Conservation (phyloP, 1,140 invertebrate species). For the Meloidogyne hapla region DNA sequence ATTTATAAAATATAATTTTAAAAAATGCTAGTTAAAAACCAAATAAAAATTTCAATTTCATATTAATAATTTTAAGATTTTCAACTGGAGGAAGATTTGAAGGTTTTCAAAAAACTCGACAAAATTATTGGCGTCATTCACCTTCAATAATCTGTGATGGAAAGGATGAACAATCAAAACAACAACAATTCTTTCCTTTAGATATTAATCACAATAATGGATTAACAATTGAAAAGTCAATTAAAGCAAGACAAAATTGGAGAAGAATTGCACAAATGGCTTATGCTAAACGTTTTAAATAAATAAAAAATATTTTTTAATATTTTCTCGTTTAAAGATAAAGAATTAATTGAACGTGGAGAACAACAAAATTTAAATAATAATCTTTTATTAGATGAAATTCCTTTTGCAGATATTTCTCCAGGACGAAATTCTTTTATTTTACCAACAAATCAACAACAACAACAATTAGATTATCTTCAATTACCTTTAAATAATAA, state of each 20-base stretch:
- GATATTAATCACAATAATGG: slow-evolving; percentile 14
- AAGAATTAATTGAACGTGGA: slow-evolving; percentile 36
- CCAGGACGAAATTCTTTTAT: slow-evolving; percentile 26
- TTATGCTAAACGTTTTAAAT: slow-evolving; percentile 48
- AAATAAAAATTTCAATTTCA: neutral
- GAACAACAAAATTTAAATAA: neutral
- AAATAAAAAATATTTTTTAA: neutral
- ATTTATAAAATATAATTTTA: no score
- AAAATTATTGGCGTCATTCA: neutral
- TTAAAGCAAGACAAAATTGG: slow-evolving; percentile 50
- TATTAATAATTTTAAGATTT: neutral
- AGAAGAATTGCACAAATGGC: slow-evolving; percentile 46
- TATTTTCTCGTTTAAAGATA: slow-evolving; percentile 22
- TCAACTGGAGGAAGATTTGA: neutral
- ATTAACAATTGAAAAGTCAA: slow-evolving; percentile 29
- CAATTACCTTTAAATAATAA: neutral
- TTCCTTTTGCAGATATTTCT: slow-evolving; percentile 49
- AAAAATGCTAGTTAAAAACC: no score
- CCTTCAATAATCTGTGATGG: neutral
- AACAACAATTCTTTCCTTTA: neutral
- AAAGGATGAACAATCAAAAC: neutral
- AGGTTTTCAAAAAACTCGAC: neutral
- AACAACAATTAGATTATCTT: neutral
- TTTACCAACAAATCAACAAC: slow-evolving; percentile 10
- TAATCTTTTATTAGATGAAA: slow-evolving; percentile 27